Evolutionary conservation across 2,888 invertebrate species (phyloP).

Genomic region (Entomobrya multifasciata): DNA sequence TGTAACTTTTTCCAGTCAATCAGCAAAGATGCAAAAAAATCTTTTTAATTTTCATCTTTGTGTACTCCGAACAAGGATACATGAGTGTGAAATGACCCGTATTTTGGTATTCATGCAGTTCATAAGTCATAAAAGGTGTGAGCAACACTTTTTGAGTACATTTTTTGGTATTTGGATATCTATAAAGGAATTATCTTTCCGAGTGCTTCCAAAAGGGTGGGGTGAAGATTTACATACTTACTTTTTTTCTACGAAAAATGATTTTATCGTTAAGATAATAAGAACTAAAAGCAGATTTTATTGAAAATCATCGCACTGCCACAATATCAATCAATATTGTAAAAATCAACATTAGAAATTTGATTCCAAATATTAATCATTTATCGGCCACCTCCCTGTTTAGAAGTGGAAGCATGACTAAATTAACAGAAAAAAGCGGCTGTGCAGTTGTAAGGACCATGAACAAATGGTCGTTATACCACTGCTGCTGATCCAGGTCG

Average conservation of each 20-base stretch:
- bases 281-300: no score
- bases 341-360: not conserved
- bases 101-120: conserved; percentile 15
- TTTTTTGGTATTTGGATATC: conserved; percentile 6
- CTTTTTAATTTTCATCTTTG: not conserved
- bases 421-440: not conserved
- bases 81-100: conserved; percentile 60
- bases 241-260: conserved; percentile 1
- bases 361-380: no score
- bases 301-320: no score
- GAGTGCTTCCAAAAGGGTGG: no score
- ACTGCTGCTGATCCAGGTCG: not conserved
- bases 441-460: conserved; percentile 11
- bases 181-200: not conserved
- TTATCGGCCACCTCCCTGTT: no score
- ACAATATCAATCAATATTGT: not conserved
- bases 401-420: not conserved
- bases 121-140: conserved; percentile 62
- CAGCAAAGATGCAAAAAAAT: conserved; percentile 51
- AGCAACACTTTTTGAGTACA: conserved; percentile 24
- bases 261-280: no score
- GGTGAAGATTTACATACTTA: no score
- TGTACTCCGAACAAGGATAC: not conserved
- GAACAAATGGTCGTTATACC: conserved; percentile 2
- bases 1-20: conserved; percentile 68